Conservation (phyloP, 2,888 invertebrate genomes). For the Torymus auratus region DNA sequence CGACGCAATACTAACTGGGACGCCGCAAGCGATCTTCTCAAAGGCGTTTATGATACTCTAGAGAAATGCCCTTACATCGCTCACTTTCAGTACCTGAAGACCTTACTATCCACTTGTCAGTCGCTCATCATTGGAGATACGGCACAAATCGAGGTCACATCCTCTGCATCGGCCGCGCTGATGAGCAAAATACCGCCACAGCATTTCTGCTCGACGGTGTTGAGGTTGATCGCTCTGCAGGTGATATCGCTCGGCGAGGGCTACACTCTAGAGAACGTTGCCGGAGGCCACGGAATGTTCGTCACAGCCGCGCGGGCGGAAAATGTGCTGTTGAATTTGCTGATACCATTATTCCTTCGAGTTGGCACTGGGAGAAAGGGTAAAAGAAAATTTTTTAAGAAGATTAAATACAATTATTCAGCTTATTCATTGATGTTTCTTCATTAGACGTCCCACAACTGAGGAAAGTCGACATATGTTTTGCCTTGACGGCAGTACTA, state of each 20-base stretch:
- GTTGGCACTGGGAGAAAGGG: conserved; percentile 97
- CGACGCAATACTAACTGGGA: conserved; percentile 97
- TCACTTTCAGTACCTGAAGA: conserved; percentile 96
- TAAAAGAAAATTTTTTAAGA: conserved; percentile 70
- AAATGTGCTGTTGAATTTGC: conserved; percentile 95
- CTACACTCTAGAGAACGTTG: conserved; percentile 95
- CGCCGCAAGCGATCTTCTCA: conserved; percentile 94
- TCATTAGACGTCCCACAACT: conserved; percentile 90
- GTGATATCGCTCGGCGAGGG: conserved; percentile 95
- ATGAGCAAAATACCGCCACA: conserved; percentile 96
- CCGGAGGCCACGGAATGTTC: conserved; percentile 93
- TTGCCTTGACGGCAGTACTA: conserved; percentile 91
- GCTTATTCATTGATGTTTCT: too few relatives aligned
- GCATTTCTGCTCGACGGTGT: conserved; percentile 97
- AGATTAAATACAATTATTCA: background rate
- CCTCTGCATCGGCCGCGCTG: conserved; percentile 87
- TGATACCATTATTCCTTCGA: conserved; percentile 96
- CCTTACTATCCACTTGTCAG: conserved; percentile 90
- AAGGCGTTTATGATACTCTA: conserved; percentile 96
- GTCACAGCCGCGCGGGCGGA: conserved; percentile 94
- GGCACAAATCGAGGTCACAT: conserved; percentile 85
- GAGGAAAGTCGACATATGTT: conserved; percentile 92
- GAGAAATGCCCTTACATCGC: conserved; percentile 96
- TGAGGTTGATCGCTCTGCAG: conserved; percentile 94
- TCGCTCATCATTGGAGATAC: conserved; percentile 89